Conservation (phyloP, 2,888 invertebrate genomes). For the Scaptomyza caliginosa region DNA sequence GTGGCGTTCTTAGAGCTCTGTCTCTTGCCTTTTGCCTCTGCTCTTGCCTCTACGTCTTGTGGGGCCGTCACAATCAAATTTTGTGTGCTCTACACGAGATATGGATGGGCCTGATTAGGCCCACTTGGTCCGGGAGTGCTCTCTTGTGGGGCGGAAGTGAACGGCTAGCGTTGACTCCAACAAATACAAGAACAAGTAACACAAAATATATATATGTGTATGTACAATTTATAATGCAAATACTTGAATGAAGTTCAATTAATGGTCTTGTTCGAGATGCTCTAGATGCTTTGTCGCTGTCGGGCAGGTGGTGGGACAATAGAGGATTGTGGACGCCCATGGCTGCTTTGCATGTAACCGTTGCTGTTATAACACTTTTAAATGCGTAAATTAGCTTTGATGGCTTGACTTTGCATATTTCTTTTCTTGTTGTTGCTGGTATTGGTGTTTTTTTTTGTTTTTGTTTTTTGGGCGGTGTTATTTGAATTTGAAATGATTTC, state of each 20-base stretch:
- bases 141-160: conserved; percentile 61
- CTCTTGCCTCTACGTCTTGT: conserved; percentile 32
- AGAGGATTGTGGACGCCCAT: conserved; percentile 23
- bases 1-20: conserved; percentile 31
- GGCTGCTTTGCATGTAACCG: conserved; percentile 31
- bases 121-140: conserved; percentile 31
- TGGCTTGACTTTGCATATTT: conserved; percentile 35
- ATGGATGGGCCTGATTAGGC: conserved; percentile 56
- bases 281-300: conserved; percentile 27
- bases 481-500: conserved; percentile 70
- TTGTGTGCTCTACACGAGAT: conserved; percentile 2
- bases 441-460: not conserved
- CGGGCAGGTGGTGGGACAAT: not conserved
- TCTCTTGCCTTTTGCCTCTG: not conserved
- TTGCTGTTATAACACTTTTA: conserved; percentile 65
- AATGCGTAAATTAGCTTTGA: conserved; percentile 72
- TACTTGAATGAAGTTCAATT: conserved; percentile 57
- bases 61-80: conserved; percentile 34
- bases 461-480: conserved; percentile 21
- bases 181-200: conserved; percentile 4
- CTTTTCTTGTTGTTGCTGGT: conserved; percentile 2
- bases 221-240: not conserved
- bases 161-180: conserved; percentile 52
- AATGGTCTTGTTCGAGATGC: conserved; percentile 48
- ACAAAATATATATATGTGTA: not conserved